Conservation (phyloP, 1,140 invertebrate genomes). For the Lithobius niger region DNA sequence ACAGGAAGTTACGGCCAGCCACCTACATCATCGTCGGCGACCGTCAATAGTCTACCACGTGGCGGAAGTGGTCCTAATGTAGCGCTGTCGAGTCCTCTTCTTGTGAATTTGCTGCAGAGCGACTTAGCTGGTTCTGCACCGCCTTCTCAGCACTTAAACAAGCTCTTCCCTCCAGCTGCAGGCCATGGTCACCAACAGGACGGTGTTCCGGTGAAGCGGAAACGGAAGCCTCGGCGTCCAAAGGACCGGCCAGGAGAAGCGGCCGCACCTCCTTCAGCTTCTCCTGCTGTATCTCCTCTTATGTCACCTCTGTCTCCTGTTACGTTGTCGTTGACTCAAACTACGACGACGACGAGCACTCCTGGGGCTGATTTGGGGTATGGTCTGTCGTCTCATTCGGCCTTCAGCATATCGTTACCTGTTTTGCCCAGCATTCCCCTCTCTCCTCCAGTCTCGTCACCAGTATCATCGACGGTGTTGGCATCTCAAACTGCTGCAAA, state of each 20-base stretch:
- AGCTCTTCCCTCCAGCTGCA: constrained; percentile 25
- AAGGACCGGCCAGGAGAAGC: constrained; percentile 18
- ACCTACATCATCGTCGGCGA: constrained; percentile 3
- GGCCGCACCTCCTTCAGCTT: not conserved
- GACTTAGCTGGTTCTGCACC: constrained; percentile 17
- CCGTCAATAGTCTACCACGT: constrained; percentile 4
- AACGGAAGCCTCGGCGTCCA: constrained; percentile 18
- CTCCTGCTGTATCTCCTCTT: constrained; percentile 1
- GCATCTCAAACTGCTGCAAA: constrained; percentile 6
- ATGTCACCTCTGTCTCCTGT: not conserved
- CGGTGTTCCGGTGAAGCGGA: constrained; percentile 11
- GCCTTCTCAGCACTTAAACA: constrained; percentile 17
- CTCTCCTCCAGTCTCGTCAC: not conserved
- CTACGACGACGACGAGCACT: not conserved
- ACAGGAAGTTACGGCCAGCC: constrained; percentile 17
- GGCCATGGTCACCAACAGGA: constrained; percentile 12
- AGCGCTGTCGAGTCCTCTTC: constrained; percentile 68
- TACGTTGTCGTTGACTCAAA: no score
- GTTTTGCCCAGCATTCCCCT: constrained; percentile 2
- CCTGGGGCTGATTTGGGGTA: not conserved
- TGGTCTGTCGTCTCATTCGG: not conserved
- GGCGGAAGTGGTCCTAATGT: constrained; percentile 24
- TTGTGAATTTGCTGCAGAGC: constrained; percentile 61
- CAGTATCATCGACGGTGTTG: constrained; percentile 13
- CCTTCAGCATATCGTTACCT: not conserved